These are phyloP conservation scores for Drosophila bunnanda DNA, from an alignment of 2,888 invertebrate species.

Conservation along the genomic window DNA sequence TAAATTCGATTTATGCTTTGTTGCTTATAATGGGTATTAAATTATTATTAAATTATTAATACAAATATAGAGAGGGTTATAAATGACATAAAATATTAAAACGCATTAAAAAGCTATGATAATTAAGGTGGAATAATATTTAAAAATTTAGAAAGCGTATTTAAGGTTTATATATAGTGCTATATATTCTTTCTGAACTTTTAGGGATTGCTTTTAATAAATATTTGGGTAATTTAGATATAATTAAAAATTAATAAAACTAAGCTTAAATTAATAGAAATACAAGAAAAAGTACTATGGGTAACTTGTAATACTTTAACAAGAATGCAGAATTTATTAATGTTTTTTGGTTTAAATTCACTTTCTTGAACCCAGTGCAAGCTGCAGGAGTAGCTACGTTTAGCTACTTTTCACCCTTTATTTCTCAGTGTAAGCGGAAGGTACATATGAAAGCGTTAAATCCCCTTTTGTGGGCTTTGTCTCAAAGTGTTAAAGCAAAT, in stretches of 20 bases:
- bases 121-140: background rate
- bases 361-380: too few relatives aligned
- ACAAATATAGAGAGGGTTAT: slow-evolving; percentile 5
- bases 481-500: slow-evolving; percentile 49
- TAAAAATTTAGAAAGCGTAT: background rate
- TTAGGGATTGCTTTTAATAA: background rate
- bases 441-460: slow-evolving; percentile 8
- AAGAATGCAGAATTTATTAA: too few relatives aligned
- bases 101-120: background rate
- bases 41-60: slow-evolving; percentile 7
- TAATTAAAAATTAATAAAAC: background rate
- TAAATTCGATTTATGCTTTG: slow-evolving; percentile 13
- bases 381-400: too few relatives aligned
- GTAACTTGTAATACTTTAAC: too few relatives aligned
- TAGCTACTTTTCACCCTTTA: too few relatives aligned
- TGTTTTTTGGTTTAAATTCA: too few relatives aligned
- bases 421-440: slow-evolving; percentile 20
- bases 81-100: background rate
- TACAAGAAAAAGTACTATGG: too few relatives aligned
- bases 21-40: background rate
- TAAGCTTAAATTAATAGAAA: too few relatives aligned
- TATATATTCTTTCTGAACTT: background rate
- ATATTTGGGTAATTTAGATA: background rate
- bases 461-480: slow-evolving; percentile 31
- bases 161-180: background rate